Evolutionary conservation across 2,888 invertebrate species (phyloP).

Genomic region (Pteria penguin): DNA sequence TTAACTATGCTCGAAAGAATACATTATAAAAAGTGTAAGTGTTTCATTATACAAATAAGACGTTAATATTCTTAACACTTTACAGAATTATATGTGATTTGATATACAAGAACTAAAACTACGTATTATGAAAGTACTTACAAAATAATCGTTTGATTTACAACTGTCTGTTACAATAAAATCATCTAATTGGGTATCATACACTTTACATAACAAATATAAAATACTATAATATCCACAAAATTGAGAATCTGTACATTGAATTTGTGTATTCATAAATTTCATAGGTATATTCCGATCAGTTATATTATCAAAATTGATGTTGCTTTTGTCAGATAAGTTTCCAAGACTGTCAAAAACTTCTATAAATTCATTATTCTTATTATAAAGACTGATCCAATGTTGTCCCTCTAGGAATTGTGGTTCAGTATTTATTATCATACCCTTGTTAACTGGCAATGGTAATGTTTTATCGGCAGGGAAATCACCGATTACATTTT

Average conservation of each 20-base stretch:
- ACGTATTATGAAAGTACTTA: background rate
- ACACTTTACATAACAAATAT: background rate
- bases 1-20: too few relatives aligned
- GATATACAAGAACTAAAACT: conserved; percentile 1
- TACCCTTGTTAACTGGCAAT: background rate
- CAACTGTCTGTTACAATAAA: background rate
- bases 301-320: background rate
- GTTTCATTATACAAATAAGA: too few relatives aligned
- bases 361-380: conserved; percentile 3
- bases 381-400: conserved; percentile 19
- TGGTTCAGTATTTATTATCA: conserved; percentile 27
- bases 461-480: conserved; percentile 5
- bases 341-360: conserved; percentile 21
- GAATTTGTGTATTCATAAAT: background rate
- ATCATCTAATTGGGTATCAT: background rate
- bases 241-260: background rate
- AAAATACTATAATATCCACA: conserved; percentile 23
- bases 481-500: conserved; percentile 5
- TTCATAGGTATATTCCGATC: background rate
- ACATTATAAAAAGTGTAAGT: too few relatives aligned
- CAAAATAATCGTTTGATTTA: conserved; percentile 6
- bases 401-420: background rate
- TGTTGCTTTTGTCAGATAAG: background rate
- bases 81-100: background rate
- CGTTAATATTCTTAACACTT: too few relatives aligned